Evolutionary conservation across 1,140 invertebrate species (phyloP), one percentile per base, ranked within the genome.

Genomic region (Episyrphus balteatus): DNA sequence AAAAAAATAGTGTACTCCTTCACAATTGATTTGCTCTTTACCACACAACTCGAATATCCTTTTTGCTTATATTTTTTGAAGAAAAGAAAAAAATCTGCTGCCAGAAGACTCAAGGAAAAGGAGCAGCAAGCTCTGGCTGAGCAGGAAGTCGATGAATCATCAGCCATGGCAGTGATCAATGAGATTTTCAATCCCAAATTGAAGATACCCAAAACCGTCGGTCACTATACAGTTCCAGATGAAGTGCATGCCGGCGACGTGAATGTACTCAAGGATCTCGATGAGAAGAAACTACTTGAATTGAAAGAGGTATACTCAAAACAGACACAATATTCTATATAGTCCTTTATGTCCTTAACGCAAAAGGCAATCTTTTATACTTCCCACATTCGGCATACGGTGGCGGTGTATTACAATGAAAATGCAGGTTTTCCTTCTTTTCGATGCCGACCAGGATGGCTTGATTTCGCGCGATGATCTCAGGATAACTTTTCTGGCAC

Each of bases 371-470:
- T 7, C 5, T 2, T 15, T 36, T 14, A 9, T 2, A 41, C 40
- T 32, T 9, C 11, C 6, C 3, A 1, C 21, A 9, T 21, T 11
- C 15, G 17, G 37, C 18, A 21, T 42, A 37, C 30, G 32, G n/a
- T n/a, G n/a, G n/a, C n/a, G n/a, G n/a, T 43, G 7, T n/a, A 43
- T 26, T 3, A 43, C n/a, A 30, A 43, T 34, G 2, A n/a, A 36
- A 18, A 17, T 42, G 9, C 30, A 79, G 78, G 76, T 75, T 1
- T 80, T 80, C 50, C 58, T 73, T 13, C 58, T 80, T 2, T 78
- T 80, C 47, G 77, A 80, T 48, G 55, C 76, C 52, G 70, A 80
- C 47, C 70, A 73, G 5, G 77, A 80, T 54, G 78, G 77, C 0
- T 66, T 74, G 41, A 78, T 80, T 42, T 75, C 76, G 42, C 69